Conservation (phyloP, 1,140 invertebrate genomes). For the Drosophila setifemur region DNA sequence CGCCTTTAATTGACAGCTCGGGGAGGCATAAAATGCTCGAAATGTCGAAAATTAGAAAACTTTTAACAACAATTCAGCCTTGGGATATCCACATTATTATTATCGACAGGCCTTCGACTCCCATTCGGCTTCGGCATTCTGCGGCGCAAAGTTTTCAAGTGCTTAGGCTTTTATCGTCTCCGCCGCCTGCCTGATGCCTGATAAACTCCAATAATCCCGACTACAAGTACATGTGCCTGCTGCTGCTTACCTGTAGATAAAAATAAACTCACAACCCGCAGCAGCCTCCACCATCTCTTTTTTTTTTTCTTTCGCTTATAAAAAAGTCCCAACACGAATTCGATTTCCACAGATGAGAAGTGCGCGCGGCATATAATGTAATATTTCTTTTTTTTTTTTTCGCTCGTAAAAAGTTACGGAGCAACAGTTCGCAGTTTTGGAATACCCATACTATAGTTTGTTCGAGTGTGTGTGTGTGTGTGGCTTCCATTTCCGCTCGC, state of each 20-base stretch:
- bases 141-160: slow-evolving; percentile 65
- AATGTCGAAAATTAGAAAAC: slow-evolving; percentile 81
- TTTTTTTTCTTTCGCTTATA: slow-evolving; percentile 32
- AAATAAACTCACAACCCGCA: slow-evolving; percentile 51
- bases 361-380: slow-evolving; percentile 48
- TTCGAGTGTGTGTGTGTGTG: slow-evolving; percentile 14
- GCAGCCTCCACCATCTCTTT: not conserved
- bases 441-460: not conserved
- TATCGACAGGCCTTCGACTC: slow-evolving; percentile 28
- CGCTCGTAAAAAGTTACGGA: slow-evolving; percentile 59
- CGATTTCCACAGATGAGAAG: slow-evolving; percentile 64
- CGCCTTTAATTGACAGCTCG: slow-evolving; percentile 79
- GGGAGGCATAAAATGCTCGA: slow-evolving; percentile 74
- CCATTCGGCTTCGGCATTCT: not conserved
- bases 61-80: slow-evolving; percentile 73
- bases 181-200: slow-evolving; percentile 55
- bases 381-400: slow-evolving; percentile 43
- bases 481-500: slow-evolving; percentile 64
- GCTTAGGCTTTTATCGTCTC: slow-evolving; percentile 75
- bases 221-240: slow-evolving; percentile 54
- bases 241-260: slow-evolving; percentile 73
- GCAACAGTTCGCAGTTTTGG: slow-evolving; percentile 59
- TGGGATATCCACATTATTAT: slow-evolving; percentile 61
- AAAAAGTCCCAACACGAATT: slow-evolving; percentile 69
- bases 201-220: slow-evolving; percentile 77